Percentiles rank a stretch among this genome's conserved stretches.
phyloP scores from a whole-genome alignment of 2,113 vertebrate genomes.

The Aphyosemion australe region DNA sequence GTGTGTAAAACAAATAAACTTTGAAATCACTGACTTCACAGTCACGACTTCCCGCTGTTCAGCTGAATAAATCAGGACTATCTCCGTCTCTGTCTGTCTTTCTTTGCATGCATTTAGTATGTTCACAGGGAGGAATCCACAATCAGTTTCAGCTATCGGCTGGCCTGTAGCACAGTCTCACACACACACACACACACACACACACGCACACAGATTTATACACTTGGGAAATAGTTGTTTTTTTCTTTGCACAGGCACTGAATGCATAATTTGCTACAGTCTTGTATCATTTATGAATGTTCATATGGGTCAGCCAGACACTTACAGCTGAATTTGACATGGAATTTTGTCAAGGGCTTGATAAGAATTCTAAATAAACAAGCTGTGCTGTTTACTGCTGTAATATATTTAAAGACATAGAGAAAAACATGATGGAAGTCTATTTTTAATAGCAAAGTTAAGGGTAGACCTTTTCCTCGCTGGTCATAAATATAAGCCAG shows the following conservation, averaged over 20 bases:
- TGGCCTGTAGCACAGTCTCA: constrained; percentile 29
- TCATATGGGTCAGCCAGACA: background rate
- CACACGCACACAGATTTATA: background rate
- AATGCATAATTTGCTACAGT: constrained; percentile 13
- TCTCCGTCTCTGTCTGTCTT: constrained; percentile 7
- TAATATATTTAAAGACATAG: background rate
- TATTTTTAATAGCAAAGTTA: background rate
- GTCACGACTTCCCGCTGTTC: constrained; percentile 49
- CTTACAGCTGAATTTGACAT: background rate
- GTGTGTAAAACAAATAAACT: constrained; percentile 59
- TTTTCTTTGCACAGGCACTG: background rate
- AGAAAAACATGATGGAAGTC: background rate
- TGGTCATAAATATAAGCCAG: background rate
- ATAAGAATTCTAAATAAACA: background rate
- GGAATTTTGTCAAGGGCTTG: background rate
- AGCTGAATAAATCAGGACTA: constrained; percentile 56
- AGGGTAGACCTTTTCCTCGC: background rate
- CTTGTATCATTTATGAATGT: background rate
- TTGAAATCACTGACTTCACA: constrained; percentile 62
- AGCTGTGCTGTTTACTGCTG: background rate
- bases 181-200: constrained; percentile 2
- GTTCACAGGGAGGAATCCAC: constrained; percentile 43
- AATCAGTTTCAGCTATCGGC: constrained; percentile 31
- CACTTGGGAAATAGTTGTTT: background rate
- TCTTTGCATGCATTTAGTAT: constrained; percentile 40